Evolutionary conservation across 2,888 invertebrate species (phyloP).

Genomic region (Quadriops clusia): DNA sequence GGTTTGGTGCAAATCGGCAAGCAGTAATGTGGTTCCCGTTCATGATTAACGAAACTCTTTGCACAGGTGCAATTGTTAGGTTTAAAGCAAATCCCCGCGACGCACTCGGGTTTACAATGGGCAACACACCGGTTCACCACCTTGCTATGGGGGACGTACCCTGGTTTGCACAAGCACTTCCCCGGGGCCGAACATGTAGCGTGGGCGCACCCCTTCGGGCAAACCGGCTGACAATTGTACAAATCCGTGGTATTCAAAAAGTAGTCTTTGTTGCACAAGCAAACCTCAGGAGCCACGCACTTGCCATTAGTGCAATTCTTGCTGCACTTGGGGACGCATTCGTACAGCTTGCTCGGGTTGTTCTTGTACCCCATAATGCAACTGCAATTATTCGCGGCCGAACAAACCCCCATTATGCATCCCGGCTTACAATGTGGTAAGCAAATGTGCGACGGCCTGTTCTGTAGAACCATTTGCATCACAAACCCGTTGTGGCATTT

Average conservation of each 20-base stretch:
- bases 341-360: slow-evolving; percentile 15
- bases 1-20: slow-evolving; percentile 15
- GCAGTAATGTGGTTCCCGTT: no score
- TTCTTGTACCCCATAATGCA: no score
- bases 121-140: no score
- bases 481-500: slow-evolving; percentile 39
- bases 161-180: slow-evolving; percentile 51
- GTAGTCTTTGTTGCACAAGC: slow-evolving; percentile 36
- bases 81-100: no score
- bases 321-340: slow-evolving; percentile 43
- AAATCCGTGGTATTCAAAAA: slow-evolving; percentile 23
- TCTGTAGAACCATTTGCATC: no score
- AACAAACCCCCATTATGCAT: no score
- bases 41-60: no score
- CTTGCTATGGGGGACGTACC: no score
- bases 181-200: slow-evolving; percentile 54
- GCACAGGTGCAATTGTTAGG: slow-evolving; percentile 7
- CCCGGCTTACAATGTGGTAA: slow-evolving; percentile 35
- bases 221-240: slow-evolving; percentile 38
- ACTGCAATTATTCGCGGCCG: no score
- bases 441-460: no score
- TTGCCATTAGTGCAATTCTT: slow-evolving; percentile 36
- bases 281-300: slow-evolving; percentile 39
- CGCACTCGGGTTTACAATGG: no score
- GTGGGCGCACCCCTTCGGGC: slow-evolving; percentile 51